These are phyloP conservation scores for Brevimyrus niger DNA, from an alignment of 2,113 vertebrate genomes.

Conservation along the genomic window DNA sequence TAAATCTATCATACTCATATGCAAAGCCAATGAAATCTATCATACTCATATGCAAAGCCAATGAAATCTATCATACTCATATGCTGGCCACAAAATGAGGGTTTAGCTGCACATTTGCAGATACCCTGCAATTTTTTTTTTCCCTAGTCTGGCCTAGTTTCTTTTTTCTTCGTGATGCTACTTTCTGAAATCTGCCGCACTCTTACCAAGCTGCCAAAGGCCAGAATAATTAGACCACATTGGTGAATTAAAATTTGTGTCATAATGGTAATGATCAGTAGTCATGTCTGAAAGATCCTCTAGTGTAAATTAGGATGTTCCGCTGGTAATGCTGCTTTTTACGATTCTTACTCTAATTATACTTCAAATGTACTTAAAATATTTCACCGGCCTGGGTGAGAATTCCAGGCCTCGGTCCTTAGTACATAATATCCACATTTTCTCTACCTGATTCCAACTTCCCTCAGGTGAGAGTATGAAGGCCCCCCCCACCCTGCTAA, in stretches of 20 bases:
- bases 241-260: background rate
- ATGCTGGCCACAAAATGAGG: background rate
- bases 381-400: background rate
- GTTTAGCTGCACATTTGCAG: background rate
- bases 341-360: background rate
- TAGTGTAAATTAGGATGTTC: background rate
- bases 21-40: background rate
- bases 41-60: too few species aligned
- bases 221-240: background rate
- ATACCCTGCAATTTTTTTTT: background rate
- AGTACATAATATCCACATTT: background rate
- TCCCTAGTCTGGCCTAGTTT: background rate
- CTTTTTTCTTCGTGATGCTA: background rate
- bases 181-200: background rate
- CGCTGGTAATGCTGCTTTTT: background rate
- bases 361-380: background rate
- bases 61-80: background rate
- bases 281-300: background rate
- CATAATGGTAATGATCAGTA: background rate
- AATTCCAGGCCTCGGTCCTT: background rate
- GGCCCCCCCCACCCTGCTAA: conserved; percentile 50
- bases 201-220: background rate
- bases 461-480: background rate
- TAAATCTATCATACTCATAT: background rate
- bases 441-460: background rate